These are phyloP conservation scores for Cyclina sinensis DNA, from an alignment of 1,140 invertebrate species.

Conservation along the genomic window DNA sequence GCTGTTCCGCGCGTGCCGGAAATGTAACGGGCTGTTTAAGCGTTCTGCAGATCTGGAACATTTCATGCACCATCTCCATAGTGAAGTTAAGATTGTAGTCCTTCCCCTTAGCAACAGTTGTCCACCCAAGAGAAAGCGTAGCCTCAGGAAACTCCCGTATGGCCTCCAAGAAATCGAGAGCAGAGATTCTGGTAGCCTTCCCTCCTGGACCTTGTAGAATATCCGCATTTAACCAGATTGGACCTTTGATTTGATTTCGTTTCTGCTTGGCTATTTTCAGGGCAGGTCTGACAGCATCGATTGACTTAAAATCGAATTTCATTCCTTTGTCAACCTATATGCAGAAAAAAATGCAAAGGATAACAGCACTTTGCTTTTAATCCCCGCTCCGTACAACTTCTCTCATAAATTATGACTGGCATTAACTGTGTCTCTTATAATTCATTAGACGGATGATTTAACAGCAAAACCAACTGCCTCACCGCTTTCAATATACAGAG, in stretches of 20 bases:
- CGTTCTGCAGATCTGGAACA: conserved; percentile 88
- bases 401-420: too few relatives aligned
- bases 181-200: conserved; percentile 89
- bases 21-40: conserved; percentile 74
- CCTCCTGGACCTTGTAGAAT: conserved; percentile 93
- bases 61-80: conserved; percentile 90
- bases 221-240: conserved; percentile 95
- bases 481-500: too few relatives aligned
- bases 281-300: conserved; percentile 91
- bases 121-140: conserved; percentile 95
- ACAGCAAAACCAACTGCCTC: too few relatives aligned
- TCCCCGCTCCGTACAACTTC: too few relatives aligned
- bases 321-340: conserved; percentile 61
- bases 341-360: neutral
- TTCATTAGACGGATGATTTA: too few relatives aligned
- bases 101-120: conserved; percentile 89
- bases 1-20: conserved; percentile 72
- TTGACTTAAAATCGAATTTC: conserved; percentile 93
- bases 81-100: conserved; percentile 89
- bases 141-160: conserved; percentile 89
- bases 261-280: conserved; percentile 87
- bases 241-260: conserved; percentile 89
- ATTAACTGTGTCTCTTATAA: too few relatives aligned
- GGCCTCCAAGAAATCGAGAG: conserved; percentile 89
- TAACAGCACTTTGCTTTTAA: too few relatives aligned